Evolutionary conservation across 2,888 invertebrate species (phyloP), one percentile per base, ranked within the genome.

Genomic region (Quadriops clusia): DNA sequence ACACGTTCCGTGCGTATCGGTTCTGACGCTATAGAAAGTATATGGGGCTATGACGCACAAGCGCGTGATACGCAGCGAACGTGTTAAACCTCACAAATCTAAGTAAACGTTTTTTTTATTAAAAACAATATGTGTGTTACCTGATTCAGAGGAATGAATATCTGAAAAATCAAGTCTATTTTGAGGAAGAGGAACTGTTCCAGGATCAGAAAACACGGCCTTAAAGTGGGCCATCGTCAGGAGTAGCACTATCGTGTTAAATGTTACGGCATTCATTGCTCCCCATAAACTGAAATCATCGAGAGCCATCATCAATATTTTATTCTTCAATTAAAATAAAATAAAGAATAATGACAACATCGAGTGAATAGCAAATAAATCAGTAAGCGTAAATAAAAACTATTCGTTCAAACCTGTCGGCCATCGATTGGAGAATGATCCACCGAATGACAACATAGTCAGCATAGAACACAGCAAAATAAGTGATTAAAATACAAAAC

Each of bases 181-280:
- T 41, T 73, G 72, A 2, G 77, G 76, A 34, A 83, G 61, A n/a
- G 82, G 87, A 22, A 90, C 83, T 28, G 80, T 74, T 3, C 89
- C 89, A 3, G 90, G 89, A 64, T 90, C 89, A n/a, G 84, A 83
- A 45, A 85, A 70, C 33, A 87, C 85, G 5, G 89, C 86, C 50
- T 83, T 70, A n/a, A 81, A 49, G 57, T 90, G 89, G 3, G 87
- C 71, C 61, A 83, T 70, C 28, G 72, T 63, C 37, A 86, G 60
- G 30, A 89, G 61, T 47, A 86, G 72, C 32, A 87, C 68, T 7
- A 87, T 62, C 1, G 76, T 72, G 54, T 89, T 89, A 63, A 87
- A 89, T 25, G 75, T 55, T 15, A 85, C 67, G 4, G 80, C 80
- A 58, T 87, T 78, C 38, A 86, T 66, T 22, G 83, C 75, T 30